Conservation (phyloP, 2,888 invertebrate species). For the Poecilus cupreus region DNA sequence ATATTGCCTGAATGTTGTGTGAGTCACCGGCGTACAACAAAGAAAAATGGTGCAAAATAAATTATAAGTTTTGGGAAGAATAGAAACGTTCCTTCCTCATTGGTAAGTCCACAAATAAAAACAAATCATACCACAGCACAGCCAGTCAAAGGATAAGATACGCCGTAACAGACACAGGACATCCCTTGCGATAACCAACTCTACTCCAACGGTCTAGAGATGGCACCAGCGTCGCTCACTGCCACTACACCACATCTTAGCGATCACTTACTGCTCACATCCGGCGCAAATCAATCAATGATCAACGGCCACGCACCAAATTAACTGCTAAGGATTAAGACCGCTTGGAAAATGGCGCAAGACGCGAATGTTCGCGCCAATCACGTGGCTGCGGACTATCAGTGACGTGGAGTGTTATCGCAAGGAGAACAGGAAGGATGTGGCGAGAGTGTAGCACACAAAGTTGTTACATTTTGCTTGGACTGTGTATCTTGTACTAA, state of each 20-base stretch:
- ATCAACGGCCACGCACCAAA: background rate
- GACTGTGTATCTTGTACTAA: conserved; percentile 5
- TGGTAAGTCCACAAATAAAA: background rate
- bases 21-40: no score
- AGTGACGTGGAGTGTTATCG: background rate
- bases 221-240: background rate
- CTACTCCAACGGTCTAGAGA: background rate
- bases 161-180: conserved; percentile 41
- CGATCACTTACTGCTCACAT: background rate
- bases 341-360: conserved; percentile 29
- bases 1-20: no score
- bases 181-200: conserved; percentile 34
- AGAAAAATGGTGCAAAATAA: no score
- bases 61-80: no score
- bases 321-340: background rate
- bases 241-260: background rate
- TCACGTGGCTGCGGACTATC: background rate
- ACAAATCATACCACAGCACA: conserved; percentile 10
- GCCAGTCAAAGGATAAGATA: conserved; percentile 27
- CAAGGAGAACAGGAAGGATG: conserved; percentile 43
- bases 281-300: background rate
- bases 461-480: conserved; percentile 2
- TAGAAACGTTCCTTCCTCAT: no score
- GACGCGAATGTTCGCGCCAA: background rate
- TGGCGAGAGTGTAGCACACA: background rate